phyloP scores from a whole-genome alignment of 2,888 invertebrate genomes.

The Platycnemis pennipes region DNA sequence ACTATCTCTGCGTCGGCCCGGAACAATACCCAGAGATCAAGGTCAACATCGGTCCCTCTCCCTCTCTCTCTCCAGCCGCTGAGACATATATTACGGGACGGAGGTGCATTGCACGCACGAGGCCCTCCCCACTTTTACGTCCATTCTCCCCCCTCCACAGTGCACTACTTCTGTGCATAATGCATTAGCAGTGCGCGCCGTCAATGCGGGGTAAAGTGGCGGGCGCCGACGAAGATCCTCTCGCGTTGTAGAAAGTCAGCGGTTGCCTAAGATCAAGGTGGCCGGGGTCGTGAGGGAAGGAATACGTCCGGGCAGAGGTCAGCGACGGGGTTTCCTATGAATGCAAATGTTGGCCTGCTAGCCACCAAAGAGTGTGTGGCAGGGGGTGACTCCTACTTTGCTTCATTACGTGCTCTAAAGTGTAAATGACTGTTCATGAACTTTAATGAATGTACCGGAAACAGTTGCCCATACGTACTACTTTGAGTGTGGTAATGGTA shows the following conservation, averaged over 20 bases:
- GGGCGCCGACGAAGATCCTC: background rate
- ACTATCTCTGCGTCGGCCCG: background rate
- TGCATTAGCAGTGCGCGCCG: background rate
- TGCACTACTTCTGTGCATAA: background rate
- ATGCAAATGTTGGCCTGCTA: no score
- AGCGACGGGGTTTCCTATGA: background rate
- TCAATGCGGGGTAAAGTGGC: background rate
- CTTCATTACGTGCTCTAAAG: no score
- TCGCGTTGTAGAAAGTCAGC: background rate
- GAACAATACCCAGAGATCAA: slow-evolving; percentile 22
- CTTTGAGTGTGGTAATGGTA: no score
- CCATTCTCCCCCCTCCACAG: background rate
- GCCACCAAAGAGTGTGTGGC: no score
- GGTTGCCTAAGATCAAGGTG: background rate
- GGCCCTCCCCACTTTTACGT: background rate
- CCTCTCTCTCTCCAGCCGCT: background rate
- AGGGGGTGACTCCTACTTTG: no score
- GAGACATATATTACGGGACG: background rate
- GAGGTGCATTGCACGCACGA: background rate
- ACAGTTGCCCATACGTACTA: no score
- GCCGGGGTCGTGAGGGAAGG: background rate
- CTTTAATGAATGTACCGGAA: no score
- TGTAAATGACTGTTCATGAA: no score
- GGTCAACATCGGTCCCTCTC: background rate
- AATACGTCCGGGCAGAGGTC: background rate